Base-by-base conservation (phyloP, 2,888 invertebrate genomes). In the Cistogaster globosa region DNA sequence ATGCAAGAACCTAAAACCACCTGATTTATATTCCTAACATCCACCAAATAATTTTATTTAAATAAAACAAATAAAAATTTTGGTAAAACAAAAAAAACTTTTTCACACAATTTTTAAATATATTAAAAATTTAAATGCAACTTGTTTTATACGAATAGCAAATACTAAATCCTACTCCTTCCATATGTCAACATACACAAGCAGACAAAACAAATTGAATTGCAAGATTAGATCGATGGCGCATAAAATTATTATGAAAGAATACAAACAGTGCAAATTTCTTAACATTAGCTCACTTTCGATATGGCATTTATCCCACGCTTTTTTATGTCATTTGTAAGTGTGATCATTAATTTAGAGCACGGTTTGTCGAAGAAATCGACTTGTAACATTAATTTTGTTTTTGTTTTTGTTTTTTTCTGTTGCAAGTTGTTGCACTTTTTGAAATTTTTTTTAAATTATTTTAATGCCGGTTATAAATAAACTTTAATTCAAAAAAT, bases 291-390 rank as follows among this genome's bases (percentile, higher is more conserved):
- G 26, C 26, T 85, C 51, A 62, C 69, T 57, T 65, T 20, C 72
- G 65, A 69, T 60, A 36, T 58, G 81, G 69, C 71, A 84, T 80
- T 80, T 84, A 84, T 85, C 84, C 78, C 81, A 85, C 84, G 84
- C 78, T 85, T 81, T 85, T 78, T 45, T 74, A 85, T 85, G 84
- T 78, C 84, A 85, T 85, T 85, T 75, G 20, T 74, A 63, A 81
- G 81, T 74, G 81, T 75, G 48, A 81, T 63, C 74, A 78, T 81
- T 85, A 85, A 84, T 77, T 84, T 84, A 81, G 69, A 69, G 81
- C 58, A 69, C 77, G 68, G 74, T 18, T 60, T 78, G 81, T 82
- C 77, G 78, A 74, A 78, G 69, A 36, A 63, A 74, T 18, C 42
- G 51, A 32, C 57, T 67, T 38, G 42, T 42, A 71, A 68, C 22